Evolutionary conservation across 2,113 vertebrate genomes (phyloP).

Genomic region (Oophaga pumilio): DNA sequence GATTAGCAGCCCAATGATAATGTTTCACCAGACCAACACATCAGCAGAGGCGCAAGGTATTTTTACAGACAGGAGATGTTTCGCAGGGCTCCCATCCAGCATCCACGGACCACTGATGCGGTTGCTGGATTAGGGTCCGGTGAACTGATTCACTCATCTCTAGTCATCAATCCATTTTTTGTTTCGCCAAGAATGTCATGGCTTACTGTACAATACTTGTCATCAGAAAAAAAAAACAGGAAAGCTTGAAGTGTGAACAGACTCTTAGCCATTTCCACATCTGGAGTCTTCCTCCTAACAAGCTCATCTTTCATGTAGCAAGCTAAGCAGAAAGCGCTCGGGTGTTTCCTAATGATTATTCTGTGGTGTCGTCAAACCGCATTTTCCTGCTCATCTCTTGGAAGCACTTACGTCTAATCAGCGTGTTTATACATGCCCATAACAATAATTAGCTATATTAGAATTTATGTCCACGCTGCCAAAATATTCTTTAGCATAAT

Average conservation of each 20-base stretch:
- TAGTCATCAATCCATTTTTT: no score
- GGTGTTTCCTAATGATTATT: neutral
- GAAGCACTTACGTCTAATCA: slow-evolving; percentile 33
- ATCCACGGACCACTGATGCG: no score
- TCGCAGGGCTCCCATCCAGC: no score
- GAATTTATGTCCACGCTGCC: slow-evolving; percentile 23
- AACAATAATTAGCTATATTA: slow-evolving; percentile 49
- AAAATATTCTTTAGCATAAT: slow-evolving; percentile 18
- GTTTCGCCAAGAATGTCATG: no score
- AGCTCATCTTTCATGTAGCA: neutral
- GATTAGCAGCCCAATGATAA: no score
- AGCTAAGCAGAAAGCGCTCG: neutral
- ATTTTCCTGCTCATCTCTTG: slow-evolving; percentile 12
- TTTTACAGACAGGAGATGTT: no score
- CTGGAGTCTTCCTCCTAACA: neutral
- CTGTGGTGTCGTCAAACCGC: slow-evolving; percentile 7
- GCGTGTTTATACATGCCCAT: slow-evolving; percentile 3
- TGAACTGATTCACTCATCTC: no score
- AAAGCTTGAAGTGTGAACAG: neutral
- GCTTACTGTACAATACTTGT: no score
- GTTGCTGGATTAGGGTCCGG: no score
- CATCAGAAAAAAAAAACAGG: neutral
- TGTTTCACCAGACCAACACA: no score
- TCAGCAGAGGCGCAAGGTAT: no score
- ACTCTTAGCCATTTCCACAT: neutral